These are phyloP conservation scores for Glareola pratincola DNA, from an alignment of 2,113 vertebrate genomes.

Conservation along the genomic window DNA sequence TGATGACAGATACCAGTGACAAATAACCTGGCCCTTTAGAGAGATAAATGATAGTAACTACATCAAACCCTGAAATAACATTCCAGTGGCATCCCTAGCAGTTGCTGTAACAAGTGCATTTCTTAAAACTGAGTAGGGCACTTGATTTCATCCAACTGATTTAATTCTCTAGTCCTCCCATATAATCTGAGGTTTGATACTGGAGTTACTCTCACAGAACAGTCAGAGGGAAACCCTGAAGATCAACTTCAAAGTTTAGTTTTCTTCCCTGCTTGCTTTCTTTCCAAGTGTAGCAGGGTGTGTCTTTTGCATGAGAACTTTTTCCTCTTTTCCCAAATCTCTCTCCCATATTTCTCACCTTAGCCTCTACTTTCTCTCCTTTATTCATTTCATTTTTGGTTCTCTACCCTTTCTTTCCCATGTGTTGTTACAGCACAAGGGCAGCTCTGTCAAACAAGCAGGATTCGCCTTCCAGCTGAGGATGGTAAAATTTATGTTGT, in stretches of 20 bases:
- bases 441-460: background rate
- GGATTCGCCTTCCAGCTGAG: background rate
- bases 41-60: conserved; percentile 7
- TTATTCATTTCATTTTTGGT: background rate
- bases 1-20: background rate
- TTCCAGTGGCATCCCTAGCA: background rate
- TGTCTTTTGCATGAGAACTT: background rate
- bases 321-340: background rate
- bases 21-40: background rate
- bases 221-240: background rate
- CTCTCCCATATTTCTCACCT: background rate
- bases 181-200: background rate
- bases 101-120: background rate
- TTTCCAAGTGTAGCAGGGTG: background rate
- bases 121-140: background rate
- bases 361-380: background rate
- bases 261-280: background rate
- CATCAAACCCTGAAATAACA: background rate
- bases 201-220: background rate
- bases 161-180: background rate
- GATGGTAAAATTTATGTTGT: background rate
- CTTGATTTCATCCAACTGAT: background rate
- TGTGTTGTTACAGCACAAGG: background rate
- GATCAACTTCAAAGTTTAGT: background rate
- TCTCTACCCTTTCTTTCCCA: background rate